Evolutionary conservation across 2,113 vertebrate genomes (phyloP).

Genomic region (Chrysochloris asiatica): DNA sequence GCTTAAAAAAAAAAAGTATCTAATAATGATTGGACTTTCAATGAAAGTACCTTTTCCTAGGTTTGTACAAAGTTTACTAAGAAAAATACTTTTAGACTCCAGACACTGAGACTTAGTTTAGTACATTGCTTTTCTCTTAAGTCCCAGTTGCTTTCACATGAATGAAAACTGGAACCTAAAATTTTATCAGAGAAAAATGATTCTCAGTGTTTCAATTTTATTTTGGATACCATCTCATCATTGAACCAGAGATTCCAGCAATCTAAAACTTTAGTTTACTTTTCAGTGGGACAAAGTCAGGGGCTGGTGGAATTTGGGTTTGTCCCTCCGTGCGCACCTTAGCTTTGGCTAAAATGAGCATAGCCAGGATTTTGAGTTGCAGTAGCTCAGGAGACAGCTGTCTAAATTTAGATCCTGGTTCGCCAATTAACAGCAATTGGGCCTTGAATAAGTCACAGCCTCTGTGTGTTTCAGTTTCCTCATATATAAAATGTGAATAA

Average conservation of each 20-base stretch:
- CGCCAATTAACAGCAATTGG: background rate
- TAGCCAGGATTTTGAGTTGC: background rate
- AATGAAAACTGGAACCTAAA: slow-evolving; percentile 4
- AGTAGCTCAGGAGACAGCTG: background rate
- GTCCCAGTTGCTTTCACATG: background rate
- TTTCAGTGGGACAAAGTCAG: background rate
- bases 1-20: background rate
- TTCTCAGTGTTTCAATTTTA: slow-evolving; percentile 4
- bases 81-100: background rate
- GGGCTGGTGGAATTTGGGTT: background rate
- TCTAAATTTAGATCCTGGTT: background rate
- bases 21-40: slow-evolving; percentile 19
- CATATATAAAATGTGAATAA: background rate
- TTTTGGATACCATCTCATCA: slow-evolving; percentile 10
- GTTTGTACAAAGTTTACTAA: background rate
- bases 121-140: background rate
- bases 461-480: background rate
- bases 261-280: background rate
- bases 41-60: background rate
- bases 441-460: background rate
- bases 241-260: background rate
- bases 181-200: background rate
- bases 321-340: fast-evolving
- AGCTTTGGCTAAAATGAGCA: background rate
- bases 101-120: background rate